A percentile compares a stretch with the other conserved stretches of the same genome.
These are phyloP conservation scores for Microcebus jonahi DNA, from an alignment of 2,113 vertebrate genomes.

Conservation along the genomic window DNA sequence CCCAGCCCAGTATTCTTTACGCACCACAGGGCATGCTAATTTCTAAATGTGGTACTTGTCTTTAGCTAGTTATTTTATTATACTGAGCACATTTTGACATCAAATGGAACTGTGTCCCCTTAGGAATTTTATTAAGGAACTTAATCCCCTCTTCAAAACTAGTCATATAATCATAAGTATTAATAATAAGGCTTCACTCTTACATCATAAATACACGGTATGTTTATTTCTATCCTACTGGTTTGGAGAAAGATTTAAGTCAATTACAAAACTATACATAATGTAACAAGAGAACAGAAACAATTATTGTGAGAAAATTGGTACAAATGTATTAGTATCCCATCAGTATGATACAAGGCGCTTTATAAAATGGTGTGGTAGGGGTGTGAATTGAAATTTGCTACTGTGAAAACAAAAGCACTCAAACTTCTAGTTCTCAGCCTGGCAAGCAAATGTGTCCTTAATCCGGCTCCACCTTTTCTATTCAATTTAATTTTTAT, in stretches of 20 bases:
- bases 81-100: constrained; percentile 38
- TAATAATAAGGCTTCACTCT: background rate
- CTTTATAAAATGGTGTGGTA: background rate
- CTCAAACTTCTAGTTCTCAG: background rate
- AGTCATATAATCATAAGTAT: background rate
- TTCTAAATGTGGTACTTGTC: background rate
- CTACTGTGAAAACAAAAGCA: background rate
- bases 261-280: constrained; percentile 9
- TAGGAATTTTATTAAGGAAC: constrained; percentile 42
- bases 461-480: background rate
- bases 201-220: background rate
- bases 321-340: background rate
- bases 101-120: constrained; percentile 9
- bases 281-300: constrained; percentile 37
- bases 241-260: constrained; percentile 48
- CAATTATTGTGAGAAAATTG: background rate
- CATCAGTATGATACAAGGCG: background rate
- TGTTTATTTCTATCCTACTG: constrained; percentile 42
- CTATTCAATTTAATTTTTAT: constrained; percentile 26
- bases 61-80: constrained; percentile 14
- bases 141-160: constrained; percentile 50
- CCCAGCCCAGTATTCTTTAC: background rate
- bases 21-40: background rate
- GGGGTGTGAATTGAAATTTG: background rate
- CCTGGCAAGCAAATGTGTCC: background rate